Percentiles rank a stretch among this genome's conserved stretches.
Conservation (phyloP, 2,113 vertebrate genomes). For the Eidolon helvum region DNA sequence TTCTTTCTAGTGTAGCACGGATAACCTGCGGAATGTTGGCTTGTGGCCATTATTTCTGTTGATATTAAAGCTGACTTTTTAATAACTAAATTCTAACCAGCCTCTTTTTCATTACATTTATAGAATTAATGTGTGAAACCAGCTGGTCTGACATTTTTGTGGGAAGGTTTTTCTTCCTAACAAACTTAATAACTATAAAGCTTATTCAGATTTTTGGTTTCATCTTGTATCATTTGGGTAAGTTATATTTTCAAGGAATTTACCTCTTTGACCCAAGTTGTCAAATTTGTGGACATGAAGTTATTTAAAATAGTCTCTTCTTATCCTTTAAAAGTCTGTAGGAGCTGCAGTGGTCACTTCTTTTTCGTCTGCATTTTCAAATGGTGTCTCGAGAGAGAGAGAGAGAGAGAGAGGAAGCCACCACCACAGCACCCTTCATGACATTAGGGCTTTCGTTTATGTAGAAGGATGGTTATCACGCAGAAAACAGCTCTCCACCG, state of each 20-base stretch:
- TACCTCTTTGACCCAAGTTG: not conserved
- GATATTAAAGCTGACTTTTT: constrained; percentile 47
- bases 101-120: not conserved
- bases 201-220: not conserved
- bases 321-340: not conserved
- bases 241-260: not conserved
- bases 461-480: not conserved
- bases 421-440: not conserved
- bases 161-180: not conserved
- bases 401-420: not conserved
- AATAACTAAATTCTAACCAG: not conserved
- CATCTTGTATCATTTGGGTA: not conserved
- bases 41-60: not conserved
- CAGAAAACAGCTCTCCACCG: not conserved
- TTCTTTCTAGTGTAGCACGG: not conserved
- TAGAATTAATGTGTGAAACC: not conserved
- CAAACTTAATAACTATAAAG: not conserved
- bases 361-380: not conserved
- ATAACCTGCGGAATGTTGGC: not conserved
- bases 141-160: not conserved
- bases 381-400: not conserved
- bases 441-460: not conserved
- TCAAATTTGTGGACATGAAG: not conserved
- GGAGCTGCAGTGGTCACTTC: not conserved
- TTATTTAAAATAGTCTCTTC: not conserved